Evolutionary conservation across 2,888 invertebrate genomes (phyloP).

Genomic region (Tetanocera ferruginea): DNA sequence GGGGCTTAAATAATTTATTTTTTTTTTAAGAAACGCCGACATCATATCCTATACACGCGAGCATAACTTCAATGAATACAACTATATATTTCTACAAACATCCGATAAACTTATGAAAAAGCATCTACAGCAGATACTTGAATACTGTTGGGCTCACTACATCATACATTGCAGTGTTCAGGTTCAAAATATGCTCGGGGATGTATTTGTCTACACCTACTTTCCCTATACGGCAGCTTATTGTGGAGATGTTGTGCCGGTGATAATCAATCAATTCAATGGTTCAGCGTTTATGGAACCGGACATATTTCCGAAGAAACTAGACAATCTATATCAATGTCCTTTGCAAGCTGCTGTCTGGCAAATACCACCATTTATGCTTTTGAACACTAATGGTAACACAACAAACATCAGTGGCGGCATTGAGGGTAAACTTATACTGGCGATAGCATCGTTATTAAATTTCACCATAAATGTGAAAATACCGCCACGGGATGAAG

Average conservation of each 20-base stretch:
- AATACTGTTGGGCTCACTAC: slow-evolving; percentile 60
- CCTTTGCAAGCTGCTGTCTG: slow-evolving; percentile 43
- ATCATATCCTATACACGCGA: slow-evolving; percentile 52
- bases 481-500: not conserved
- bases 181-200: slow-evolving; percentile 54
- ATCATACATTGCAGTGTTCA: slow-evolving; percentile 61
- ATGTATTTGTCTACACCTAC: slow-evolving; percentile 59
- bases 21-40: slow-evolving; percentile 51
- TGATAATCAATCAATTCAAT: slow-evolving; percentile 52
- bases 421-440: slow-evolving; percentile 5
- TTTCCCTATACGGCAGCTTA: slow-evolving; percentile 51
- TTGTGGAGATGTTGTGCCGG: slow-evolving; percentile 48
- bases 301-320: slow-evolving; percentile 55
- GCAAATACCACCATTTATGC: slow-evolving; percentile 42
- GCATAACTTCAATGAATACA: slow-evolving; percentile 59
- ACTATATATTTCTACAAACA: slow-evolving; percentile 56
- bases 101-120: slow-evolving; percentile 47
- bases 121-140: slow-evolving; percentile 57
- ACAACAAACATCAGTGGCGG: not conserved
- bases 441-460: not conserved
- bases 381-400: not conserved
- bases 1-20: not conserved
- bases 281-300: slow-evolving; percentile 48
- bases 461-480: slow-evolving; percentile 13
- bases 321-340: slow-evolving; percentile 53